Evolutionary conservation across 2,113 vertebrate genomes (phyloP).

Genomic region (Charina bottae): DNA sequence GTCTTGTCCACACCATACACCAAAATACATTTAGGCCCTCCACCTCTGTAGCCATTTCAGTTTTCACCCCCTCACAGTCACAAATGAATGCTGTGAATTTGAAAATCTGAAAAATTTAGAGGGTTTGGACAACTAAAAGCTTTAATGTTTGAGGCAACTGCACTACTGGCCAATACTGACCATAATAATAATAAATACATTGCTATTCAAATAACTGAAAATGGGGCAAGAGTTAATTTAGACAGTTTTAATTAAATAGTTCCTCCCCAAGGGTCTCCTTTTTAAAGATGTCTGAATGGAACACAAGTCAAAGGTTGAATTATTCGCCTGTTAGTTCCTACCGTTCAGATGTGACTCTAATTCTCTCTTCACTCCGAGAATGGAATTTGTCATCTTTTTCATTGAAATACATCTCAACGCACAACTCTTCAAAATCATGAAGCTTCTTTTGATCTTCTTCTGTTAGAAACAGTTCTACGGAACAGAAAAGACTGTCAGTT

Average conservation of each 20-base stretch:
- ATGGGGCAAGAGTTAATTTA: not conserved
- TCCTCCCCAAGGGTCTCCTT: not conserved
- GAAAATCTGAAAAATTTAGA: not conserved
- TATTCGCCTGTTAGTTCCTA: slow-evolving; percentile 54
- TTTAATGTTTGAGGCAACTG: not conserved
- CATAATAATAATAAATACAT: not conserved
- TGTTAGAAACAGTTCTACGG: slow-evolving; percentile 92
- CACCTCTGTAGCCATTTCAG: too few species aligned
- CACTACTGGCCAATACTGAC: not conserved
- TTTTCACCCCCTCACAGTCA: too few species aligned
- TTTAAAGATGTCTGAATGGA: not conserved
- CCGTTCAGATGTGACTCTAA: slow-evolving; percentile 97
- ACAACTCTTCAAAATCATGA: slow-evolving; percentile 98
- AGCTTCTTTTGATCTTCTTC: slow-evolving; percentile 99
- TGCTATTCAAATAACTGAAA: not conserved
- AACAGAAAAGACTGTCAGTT: not conserved
- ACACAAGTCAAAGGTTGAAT: not conserved
- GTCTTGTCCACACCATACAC: too few species aligned
- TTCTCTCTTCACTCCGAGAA: slow-evolving; percentile 95
- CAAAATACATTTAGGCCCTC: too few species aligned
- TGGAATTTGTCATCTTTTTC: slow-evolving; percentile 97
- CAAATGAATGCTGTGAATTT: too few species aligned
- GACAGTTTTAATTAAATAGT: not conserved
- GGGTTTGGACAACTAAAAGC: not conserved
- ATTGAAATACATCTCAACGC: slow-evolving; percentile 98